phyloP scores from a whole-genome alignment of 2,888 invertebrate species.

The Apeira syringaria region DNA sequence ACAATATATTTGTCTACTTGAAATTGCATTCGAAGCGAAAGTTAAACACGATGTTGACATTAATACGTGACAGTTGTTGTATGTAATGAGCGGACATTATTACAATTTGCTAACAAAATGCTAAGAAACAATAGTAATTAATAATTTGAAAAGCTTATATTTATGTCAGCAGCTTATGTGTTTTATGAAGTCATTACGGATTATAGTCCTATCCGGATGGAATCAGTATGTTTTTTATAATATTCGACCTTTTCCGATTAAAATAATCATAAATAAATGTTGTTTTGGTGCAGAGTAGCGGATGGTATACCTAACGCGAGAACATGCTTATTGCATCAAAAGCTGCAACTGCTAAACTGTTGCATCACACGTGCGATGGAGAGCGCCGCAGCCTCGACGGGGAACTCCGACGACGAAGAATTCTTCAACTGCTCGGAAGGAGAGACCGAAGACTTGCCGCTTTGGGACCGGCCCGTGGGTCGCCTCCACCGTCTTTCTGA shows the following conservation, averaged over 20 bases:
- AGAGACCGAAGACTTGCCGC: slow-evolving; percentile 71
- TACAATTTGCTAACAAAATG: too few relatives aligned
- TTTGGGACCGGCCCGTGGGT: slow-evolving; percentile 68
- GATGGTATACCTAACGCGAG: slow-evolving; percentile 93
- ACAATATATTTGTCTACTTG: slow-evolving; percentile 55
- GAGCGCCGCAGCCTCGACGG: slow-evolving; percentile 62
- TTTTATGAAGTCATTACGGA: too few relatives aligned
- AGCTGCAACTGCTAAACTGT: slow-evolving; percentile 94
- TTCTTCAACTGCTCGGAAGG: slow-evolving; percentile 91
- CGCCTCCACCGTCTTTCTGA: slow-evolving; percentile 62
- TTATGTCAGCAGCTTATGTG: too few relatives aligned
- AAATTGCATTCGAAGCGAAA: slow-evolving; percentile 63
- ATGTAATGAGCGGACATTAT: slow-evolving; percentile 25
- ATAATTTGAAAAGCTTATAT: too few relatives aligned
- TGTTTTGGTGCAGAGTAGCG: slow-evolving; percentile 84
- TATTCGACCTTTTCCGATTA: too few relatives aligned
- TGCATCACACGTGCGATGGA: slow-evolving; percentile 86
- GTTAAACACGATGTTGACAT: slow-evolving; percentile 51
- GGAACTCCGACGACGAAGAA: slow-evolving; percentile 84
- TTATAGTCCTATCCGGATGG: too few relatives aligned
- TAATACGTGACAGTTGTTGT: slow-evolving; percentile 48
- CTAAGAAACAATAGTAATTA: too few relatives aligned
- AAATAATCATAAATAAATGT: too few relatives aligned
- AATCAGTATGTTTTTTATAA: too few relatives aligned
- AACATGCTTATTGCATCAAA: slow-evolving; percentile 96